Evolutionary conservation across 2,888 invertebrate genomes (phyloP).

Genomic region (Eremobia ochroleuca): DNA sequence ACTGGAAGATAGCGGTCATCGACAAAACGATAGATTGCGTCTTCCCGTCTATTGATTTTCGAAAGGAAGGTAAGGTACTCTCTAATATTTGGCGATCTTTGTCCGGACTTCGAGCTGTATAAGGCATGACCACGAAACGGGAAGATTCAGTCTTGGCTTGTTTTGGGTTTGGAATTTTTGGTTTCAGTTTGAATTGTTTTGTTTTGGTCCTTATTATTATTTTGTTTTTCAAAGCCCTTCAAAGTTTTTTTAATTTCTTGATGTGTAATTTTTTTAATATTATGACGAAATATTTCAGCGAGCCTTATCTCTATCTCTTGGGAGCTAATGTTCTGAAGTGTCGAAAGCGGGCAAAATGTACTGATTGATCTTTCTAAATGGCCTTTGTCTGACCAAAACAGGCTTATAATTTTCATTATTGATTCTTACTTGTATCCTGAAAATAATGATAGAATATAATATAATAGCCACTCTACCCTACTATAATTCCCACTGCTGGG

Average conservation of each 20-base stretch:
- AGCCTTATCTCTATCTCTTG: too few species aligned
- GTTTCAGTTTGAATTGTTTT: neutral
- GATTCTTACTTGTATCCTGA: neutral
- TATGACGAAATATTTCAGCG: neutral
- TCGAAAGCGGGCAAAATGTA: neutral
- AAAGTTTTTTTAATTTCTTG: neutral
- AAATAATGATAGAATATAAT: neutral
- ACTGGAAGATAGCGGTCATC: conserved; percentile 65
- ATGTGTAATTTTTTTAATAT: neutral
- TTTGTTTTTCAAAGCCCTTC: too few species aligned
- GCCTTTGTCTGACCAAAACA: neutral
- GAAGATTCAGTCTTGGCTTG: neutral
- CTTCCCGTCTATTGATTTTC: conserved; percentile 70
- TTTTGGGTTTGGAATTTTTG: neutral
- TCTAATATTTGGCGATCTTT: conserved; percentile 60
- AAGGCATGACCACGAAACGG: conserved; percentile 37
- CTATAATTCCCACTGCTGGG: neutral
- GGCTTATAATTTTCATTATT: neutral
- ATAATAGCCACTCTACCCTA: too few species aligned
- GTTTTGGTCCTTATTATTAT: neutral
- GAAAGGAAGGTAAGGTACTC: conserved; percentile 56
- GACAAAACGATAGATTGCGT: conserved; percentile 70
- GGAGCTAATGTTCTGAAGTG: neutral
- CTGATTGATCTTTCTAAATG: neutral
- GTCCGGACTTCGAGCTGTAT: conserved; percentile 33